These are phyloP conservation scores for Cabera pusaria DNA, from an alignment of 2,888 invertebrate genomes.

Conservation along the genomic window DNA sequence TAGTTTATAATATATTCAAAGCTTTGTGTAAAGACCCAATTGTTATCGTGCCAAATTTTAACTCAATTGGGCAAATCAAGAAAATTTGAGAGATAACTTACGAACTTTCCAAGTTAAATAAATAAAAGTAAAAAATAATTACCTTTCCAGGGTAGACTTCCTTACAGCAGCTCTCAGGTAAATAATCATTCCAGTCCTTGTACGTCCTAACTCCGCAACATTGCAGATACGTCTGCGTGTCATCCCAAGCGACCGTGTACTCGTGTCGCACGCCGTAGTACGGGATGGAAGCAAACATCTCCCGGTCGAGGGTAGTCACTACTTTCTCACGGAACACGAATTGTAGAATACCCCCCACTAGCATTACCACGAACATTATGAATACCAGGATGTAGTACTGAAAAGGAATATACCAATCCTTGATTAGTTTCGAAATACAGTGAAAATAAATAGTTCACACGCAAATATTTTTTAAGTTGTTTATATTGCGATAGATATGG, in stretches of 20 bases:
- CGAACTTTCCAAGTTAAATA: too few relatives aligned
- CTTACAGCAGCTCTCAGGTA: constrained; percentile 91
- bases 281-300: constrained; percentile 90
- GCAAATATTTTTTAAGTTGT: too few relatives aligned
- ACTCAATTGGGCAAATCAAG: too few relatives aligned
- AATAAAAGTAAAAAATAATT: constrained; percentile 3
- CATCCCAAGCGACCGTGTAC: constrained; percentile 93
- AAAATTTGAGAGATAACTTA: too few relatives aligned
- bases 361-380: constrained; percentile 94
- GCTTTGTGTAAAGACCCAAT: too few relatives aligned
- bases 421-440: too few relatives aligned
- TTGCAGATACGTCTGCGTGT: constrained; percentile 91
- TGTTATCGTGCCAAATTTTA: too few relatives aligned
- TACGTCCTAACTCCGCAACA: constrained; percentile 93
- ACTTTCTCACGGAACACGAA: constrained; percentile 96
- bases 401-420: too few relatives aligned
- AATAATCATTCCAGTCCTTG: constrained; percentile 88
- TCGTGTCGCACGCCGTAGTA: constrained; percentile 87
- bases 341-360: constrained; percentile 95
- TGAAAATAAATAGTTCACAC: too few relatives aligned
- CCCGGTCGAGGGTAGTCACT: constrained; percentile 87
- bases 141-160: constrained; percentile 84
- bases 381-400: constrained; percentile 96
- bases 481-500: too few relatives aligned
- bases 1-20: too few relatives aligned